phyloP scores from a whole-genome alignment of 64 coral and sea anemone species.

The Pachyseris speciosa region DNA sequence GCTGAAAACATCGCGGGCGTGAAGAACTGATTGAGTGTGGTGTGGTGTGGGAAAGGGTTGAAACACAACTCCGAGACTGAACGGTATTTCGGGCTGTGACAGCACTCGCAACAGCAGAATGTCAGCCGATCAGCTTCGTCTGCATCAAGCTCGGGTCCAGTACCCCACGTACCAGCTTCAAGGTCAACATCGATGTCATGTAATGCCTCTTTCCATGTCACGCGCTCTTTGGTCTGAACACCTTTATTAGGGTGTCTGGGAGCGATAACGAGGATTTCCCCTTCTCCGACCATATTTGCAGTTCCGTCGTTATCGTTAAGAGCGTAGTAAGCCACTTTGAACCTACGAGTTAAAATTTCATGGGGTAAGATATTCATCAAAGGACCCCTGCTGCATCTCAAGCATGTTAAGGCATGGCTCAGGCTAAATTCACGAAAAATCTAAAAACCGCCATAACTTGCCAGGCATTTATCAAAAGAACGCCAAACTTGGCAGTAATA shows the following conservation, averaged over 20 bases:
- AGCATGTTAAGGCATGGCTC: no score
- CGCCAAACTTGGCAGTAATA: no score
- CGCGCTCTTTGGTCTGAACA: background rate
- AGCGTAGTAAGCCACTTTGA: conserved; percentile 65
- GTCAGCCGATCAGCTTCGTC: conserved; percentile 58
- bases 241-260: conserved; percentile 47
- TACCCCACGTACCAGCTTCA: background rate
- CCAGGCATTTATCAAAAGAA: no score
- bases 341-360: background rate
- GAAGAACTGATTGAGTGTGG: conserved; percentile 48
- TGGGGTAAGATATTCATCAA: no score
- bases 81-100: conserved; percentile 11
- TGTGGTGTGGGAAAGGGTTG: conserved; percentile 39
- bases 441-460: no score
- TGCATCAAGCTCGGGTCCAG: background rate
- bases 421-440: no score
- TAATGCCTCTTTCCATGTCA: conserved; percentile 63
- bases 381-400: no score
- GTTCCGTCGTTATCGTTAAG: conserved; percentile 9
- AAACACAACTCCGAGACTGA: conserved; percentile 33
- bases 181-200: background rate
- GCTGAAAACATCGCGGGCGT: background rate
- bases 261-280: conserved; percentile 63
- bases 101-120: conserved; percentile 75
- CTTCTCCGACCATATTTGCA: conserved; percentile 32